These are phyloP conservation scores for Oreochromis spilurus DNA, from an alignment of 2,113 vertebrate genomes.

Conservation along the genomic window DNA sequence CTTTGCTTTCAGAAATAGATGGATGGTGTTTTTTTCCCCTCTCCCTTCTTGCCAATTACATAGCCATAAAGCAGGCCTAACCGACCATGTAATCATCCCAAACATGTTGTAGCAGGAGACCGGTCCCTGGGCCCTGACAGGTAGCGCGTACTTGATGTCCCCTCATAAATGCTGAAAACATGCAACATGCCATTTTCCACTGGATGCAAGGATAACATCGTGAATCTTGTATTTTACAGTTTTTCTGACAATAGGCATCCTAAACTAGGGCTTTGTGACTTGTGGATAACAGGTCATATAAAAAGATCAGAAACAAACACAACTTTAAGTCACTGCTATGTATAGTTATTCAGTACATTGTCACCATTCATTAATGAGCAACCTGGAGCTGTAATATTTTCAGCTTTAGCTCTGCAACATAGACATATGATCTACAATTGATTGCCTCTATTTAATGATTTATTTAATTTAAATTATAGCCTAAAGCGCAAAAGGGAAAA, in stretches of 20 bases:
- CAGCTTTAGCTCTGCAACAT: neutral
- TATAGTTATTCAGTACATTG: neutral
- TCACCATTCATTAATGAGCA: neutral
- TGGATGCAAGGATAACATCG: neutral
- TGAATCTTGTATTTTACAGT: neutral
- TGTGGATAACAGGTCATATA: neutral
- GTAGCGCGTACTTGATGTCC: neutral
- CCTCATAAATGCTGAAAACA: slow-evolving; percentile 9
- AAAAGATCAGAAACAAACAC: neutral
- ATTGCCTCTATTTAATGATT: neutral
- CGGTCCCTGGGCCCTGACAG: slow-evolving; percentile 24
- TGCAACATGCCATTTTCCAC: neutral
- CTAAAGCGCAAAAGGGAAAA: neutral
- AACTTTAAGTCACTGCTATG: neutral
- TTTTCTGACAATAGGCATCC: neutral
- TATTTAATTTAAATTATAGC: neutral
- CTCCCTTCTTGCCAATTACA: slow-evolving; percentile 24
- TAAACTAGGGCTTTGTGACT: neutral
- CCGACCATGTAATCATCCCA: slow-evolving; percentile 43
- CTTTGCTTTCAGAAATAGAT: slow-evolving; percentile 1
- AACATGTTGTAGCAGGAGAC: slow-evolving; percentile 34
- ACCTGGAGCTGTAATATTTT: neutral
- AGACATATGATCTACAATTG: neutral
- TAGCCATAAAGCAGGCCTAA: slow-evolving; percentile 17
- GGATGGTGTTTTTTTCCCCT: neutral